Base-by-base conservation (phyloP, 1,140 invertebrate genomes). In the Panulirus ornatus region DNA sequence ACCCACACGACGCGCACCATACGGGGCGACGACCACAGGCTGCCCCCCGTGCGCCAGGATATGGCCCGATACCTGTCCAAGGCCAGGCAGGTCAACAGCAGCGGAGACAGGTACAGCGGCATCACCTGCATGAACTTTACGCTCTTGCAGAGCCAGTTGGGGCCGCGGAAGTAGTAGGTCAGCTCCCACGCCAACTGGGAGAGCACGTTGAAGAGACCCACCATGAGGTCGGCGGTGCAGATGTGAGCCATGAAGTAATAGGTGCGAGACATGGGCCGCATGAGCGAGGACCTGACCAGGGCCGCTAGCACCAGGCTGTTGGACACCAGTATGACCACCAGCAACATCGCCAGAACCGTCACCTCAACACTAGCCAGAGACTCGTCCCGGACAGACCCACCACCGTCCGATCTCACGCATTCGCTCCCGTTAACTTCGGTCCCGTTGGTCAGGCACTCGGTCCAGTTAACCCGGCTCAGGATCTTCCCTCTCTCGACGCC, bases 41-140 rank as follows among this genome's bases (percentile, higher is more conserved):
- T 75, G 40, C 70, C 36, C 6, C 83, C 83, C 36, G 70, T 8
- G 27, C 83, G 63, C 63, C 63, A 85, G n/a, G 83, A 85, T 8
- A 85, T 85, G 70, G 83, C 83, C 1, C 83, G 66, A 34, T 85
- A 85, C 66, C 83, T 70, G 70, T 85, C 83, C 27, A 85, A 19
- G 70, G 83, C 83, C 22, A 85, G 83, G 44, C 83, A 85, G 42
- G 83, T 51, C 9, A 85, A 70, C 40, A 85, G 70, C 38, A 85
- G 83, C 40, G 83, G 83, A 2, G 83, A 85, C 40, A 85, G 44
- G 44, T 85, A 85, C 19, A 85, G 30, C 14, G 83, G 83, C 83
- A 85, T 85, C 44, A 85, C 83, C 83, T 85, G 83, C 71, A 85
- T 27, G 44, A 85, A 85, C 44, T 85, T 85, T 1, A 85, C 83